Base-by-base conservation (phyloP, 2,113 vertebrate species). In the Rallus limicola region DNA sequence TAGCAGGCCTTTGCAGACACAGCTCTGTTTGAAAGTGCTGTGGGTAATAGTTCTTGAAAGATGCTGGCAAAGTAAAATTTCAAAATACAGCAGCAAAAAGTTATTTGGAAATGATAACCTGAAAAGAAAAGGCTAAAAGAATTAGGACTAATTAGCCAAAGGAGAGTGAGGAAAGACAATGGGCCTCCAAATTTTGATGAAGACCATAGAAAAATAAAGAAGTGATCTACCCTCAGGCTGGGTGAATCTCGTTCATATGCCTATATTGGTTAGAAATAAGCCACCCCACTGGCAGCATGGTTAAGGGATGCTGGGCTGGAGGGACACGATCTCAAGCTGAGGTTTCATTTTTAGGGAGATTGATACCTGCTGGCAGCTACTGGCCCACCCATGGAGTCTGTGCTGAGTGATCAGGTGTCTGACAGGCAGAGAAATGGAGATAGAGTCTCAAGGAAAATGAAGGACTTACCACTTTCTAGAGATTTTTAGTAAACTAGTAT, bases 401-500 rank as follows among this genome's bases (percentile, higher is more conserved):
- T 86, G 21, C 23, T 36, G 46, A 25, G 15, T 24, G 12, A 40
- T 48, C 29, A 52, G 16, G 5, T 6, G 64, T 6, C 52, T 40
- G 20, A 28, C 24, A 24, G 50, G 12, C 24, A 86, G 46, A 70
- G 34, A 72, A 86, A 59, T 6, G 7, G 52, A 68, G 58, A 16
- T 9, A 15, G 19, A 63, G 13, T 38, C 9, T n/a, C 48, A 38
- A 62, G 67, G 46, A 92, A 80, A 93, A 71, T 13, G 7, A 53
- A 6, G 9, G 14, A 24, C 9, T 56, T 67, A 5, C 6, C 13
- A 23, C n/a, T 64, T 90, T 63, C 77, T 7, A 11, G 12, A 71
- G 60, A 82, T 58, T 92, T 94, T 95, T 46, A 82, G 59, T 81
- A 93, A 79, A 58, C 34, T 36, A 50, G 31, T 17, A 20, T 55